Evolutionary conservation across 2,888 invertebrate species (phyloP), one percentile per base, ranked within the genome.

Genomic region (Rhodophaea formosa): DNA sequence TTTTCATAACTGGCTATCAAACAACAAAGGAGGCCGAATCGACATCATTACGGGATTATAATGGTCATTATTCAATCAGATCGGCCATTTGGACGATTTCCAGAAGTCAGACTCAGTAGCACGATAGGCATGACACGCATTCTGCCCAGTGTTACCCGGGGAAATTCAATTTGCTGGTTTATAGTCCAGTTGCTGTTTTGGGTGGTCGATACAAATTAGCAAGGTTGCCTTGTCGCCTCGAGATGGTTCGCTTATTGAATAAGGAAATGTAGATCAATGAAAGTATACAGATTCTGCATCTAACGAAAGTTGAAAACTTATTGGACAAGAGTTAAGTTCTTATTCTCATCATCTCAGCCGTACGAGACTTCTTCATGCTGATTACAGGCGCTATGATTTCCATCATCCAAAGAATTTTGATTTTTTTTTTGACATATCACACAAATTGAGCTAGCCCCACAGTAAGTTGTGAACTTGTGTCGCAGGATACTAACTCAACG

Each of bases 31-130:
- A 45, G 15, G 30, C 54, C 54, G 54, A 55, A 55, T 46, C 44
- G 54, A 55, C 32, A n/a, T 55, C 35, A 55, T 55, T 55, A 45
- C 32, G 16, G 35, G 15, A 55, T 55, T 55, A 55, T 49, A 56
- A 56, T 51, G 43, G 47, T 49, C 49, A 51, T 56, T 56, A 56
- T 56, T 56, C 43, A 56, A 56, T 56, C 43, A 46, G 8, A 49
- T 43, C 56, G 44, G 35, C 56, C 59, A 61, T 61, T 61, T 58
- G 56, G 53, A 32, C 58, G 60, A 64, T 60, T 61, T 42, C 32
- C 44, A 44, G 44, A 44, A 54, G 42, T 44, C 53, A 52, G 30
- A 57, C 47, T 17, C 60, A 39, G 61, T 59, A 63, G 59, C 61
- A 61, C 53, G 60, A 60, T 59, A 52, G 14, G 29, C 53, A 29